A percentile compares a stretch with the other conserved stretches of the same genome.
These are phyloP conservation scores for Gobio gobio DNA, from an alignment of 2,113 vertebrate species.

Conservation along the genomic window DNA sequence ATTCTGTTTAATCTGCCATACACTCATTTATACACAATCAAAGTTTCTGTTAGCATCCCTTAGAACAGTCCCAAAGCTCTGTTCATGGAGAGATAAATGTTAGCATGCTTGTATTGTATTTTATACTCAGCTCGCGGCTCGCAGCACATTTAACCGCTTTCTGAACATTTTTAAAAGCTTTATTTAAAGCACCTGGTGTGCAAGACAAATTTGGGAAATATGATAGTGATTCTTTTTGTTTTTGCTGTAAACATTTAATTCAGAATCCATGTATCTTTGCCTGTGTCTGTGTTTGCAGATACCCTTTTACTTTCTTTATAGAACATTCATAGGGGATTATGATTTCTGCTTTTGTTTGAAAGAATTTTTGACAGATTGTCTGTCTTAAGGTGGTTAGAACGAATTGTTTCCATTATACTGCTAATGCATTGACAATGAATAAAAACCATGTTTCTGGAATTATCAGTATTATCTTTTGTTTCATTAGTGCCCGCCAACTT, in stretches of 20 bases:
- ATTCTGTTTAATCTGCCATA: constrained; percentile 40
- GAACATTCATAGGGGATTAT: constrained; percentile 39
- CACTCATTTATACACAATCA: constrained; percentile 29
- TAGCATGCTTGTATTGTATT: constrained; percentile 57
- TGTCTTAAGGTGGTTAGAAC: constrained; percentile 38
- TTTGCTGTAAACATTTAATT: constrained; percentile 59
- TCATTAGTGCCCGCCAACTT: neutral
- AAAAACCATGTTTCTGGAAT: constrained; percentile 48
- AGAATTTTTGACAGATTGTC: constrained; percentile 11
- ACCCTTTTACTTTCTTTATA: constrained; percentile 39
- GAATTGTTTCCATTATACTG: constrained; percentile 42
- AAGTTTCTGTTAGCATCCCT: constrained; percentile 35
- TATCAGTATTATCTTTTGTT: neutral
- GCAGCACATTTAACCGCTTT: constrained; percentile 43
- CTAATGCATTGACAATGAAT: constrained; percentile 48
- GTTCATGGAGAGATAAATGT: constrained; percentile 76
- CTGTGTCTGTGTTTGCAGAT: constrained; percentile 46
- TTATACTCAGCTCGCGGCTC: constrained; percentile 60
- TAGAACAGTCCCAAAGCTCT: constrained; percentile 38
- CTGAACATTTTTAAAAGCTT: constrained; percentile 57
- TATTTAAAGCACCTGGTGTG: constrained; percentile 80
- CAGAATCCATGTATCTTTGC: constrained; percentile 53
- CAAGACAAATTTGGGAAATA: constrained; percentile 62
- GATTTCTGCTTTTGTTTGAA: constrained; percentile 36
- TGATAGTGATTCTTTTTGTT: constrained; percentile 54